Evolutionary conservation across 2,113 vertebrate genomes (phyloP).

Genomic region (Ahaetulla prasina): DNA sequence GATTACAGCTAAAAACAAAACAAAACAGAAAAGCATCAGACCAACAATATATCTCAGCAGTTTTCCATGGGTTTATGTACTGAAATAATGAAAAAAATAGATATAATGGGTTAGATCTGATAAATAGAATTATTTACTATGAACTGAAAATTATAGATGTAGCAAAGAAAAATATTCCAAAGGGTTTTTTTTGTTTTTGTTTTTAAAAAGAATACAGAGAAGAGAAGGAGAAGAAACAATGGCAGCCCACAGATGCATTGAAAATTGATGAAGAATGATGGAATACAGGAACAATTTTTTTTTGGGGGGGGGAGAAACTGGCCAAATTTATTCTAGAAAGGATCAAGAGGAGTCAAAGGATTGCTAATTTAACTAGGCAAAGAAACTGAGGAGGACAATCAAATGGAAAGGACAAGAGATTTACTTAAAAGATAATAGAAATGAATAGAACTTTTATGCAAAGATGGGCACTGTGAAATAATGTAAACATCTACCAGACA

Average conservation of each 20-base stretch:
- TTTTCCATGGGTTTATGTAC: neutral
- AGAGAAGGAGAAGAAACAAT: neutral
- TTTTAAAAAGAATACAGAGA: neutral
- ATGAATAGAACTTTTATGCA: neutral
- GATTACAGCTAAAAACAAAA: neutral
- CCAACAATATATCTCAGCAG: neutral
- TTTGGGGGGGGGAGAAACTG: fast-evolving
- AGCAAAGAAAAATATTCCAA: neutral
- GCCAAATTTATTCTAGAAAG: neutral
- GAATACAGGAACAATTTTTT: neutral
- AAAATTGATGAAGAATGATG: neutral
- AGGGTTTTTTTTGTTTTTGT: neutral
- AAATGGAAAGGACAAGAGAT: neutral
- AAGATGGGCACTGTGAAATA: neutral
- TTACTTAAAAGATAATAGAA: neutral
- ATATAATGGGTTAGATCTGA: neutral
- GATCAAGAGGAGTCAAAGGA: neutral
- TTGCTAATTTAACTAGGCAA: neutral
- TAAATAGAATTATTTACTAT: neutral
- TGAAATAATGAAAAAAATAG: neutral
- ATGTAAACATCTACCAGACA: neutral
- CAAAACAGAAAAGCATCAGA: neutral
- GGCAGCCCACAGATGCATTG: neutral
- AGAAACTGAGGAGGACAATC: neutral
- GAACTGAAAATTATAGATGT: neutral